Conservation (phyloP, 2,797 vertebrate species). For the Manis crassicaudata region DNA sequence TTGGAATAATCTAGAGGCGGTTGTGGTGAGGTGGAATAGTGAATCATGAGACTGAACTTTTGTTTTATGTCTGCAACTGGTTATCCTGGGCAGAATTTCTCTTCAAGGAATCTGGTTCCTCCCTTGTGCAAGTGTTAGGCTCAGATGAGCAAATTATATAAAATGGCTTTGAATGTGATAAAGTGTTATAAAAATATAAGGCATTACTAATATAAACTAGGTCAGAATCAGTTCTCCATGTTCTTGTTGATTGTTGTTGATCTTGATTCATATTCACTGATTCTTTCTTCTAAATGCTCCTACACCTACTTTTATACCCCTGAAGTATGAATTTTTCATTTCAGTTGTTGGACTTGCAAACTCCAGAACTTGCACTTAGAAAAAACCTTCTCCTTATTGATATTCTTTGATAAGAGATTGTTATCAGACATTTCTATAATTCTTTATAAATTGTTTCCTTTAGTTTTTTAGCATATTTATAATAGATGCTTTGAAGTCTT, state of each 20-base stretch:
- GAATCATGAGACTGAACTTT: not conserved
- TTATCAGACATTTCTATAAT: not conserved
- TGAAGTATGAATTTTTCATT: not conserved
- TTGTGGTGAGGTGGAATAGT: not conserved
- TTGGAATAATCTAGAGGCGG: not conserved
- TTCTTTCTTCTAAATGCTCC: not conserved
- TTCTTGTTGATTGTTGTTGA: not conserved
- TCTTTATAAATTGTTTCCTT: not conserved
- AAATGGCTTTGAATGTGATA: conserved; percentile 18
- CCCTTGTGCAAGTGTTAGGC: not conserved
- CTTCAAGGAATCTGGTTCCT: not conserved
- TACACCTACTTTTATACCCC: not conserved
- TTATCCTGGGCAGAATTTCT: not conserved
- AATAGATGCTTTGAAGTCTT: not conserved
- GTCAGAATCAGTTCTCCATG: conserved; percentile 24
- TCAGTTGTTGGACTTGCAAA: not conserved
- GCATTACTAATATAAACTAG: conserved; percentile 56
- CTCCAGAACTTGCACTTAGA: not conserved
- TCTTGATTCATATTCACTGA: not conserved
- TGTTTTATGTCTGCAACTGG: not conserved
- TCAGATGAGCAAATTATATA: conserved; percentile 30
- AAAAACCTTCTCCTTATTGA: not conserved
- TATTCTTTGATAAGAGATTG: not conserved
- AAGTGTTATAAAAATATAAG: conserved; percentile 37
- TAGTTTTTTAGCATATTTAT: not conserved